Base-by-base conservation (phyloP, 2,888 invertebrate species). In the Drosophila nr. perissopoda region DNA sequence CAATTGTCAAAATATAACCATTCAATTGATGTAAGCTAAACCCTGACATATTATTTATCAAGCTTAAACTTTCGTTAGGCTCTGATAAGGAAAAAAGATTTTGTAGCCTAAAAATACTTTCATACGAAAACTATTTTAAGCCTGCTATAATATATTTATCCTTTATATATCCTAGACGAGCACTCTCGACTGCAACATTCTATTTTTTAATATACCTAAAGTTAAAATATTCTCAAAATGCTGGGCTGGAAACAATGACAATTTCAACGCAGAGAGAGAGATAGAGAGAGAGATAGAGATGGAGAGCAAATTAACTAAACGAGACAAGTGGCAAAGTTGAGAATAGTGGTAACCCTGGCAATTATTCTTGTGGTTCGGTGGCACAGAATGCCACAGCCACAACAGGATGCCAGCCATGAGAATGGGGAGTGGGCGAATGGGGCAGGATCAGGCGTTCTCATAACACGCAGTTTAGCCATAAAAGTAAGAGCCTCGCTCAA, bases 341-440 rank as follows among this genome's bases (percentile, higher is more conserved):
- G 48, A 42, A 59, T 27, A 21, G 61, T 60, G 57, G 68, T 73
- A 64, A 61, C 63, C 33, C 68, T 66, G 71, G 73, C 83, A 75
- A 84, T 84, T 83, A 88, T 86, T 88, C 73, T 69, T 73, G 67
- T 54, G 59, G 80, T 68, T 63, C 38, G 70, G 67, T 61, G 63
- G 54, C 52, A 52, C 58, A 67, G 61, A 77, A 69, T 66, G 69
- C 51, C 48, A 33, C 40, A 40, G 27, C 58, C 60, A 33, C 66
- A 65, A 65, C 63, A 73, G 65, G 65, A 69, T 57, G 69, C 48
- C 34, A 42, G 61, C 40, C 31, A 51, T 38, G 54, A 54, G 71
- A 49, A 57, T 59, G 65, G 3, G 36, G 42, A 6, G 1, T 11
- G 42, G 21, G 7, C 7, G 8, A 25, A 45, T 45, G 45, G 16